These are phyloP conservation scores for Cnemophilus loriae DNA, from an alignment of 2,113 vertebrate species.

Conservation along the genomic window DNA sequence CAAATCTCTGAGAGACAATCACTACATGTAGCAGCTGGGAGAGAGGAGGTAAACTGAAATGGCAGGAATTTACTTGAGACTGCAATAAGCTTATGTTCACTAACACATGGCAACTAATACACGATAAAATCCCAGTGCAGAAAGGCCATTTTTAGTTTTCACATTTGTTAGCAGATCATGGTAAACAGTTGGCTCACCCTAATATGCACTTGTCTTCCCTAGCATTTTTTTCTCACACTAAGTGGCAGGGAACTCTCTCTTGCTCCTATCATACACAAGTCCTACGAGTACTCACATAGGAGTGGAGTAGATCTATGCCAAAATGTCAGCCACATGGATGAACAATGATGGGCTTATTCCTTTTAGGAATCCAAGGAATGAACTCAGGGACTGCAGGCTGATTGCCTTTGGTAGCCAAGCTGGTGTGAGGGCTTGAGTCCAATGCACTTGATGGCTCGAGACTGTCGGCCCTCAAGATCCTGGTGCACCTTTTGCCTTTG, in stretches of 20 bases:
- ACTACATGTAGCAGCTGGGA: slow-evolving; percentile 23
- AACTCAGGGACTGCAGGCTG: neutral
- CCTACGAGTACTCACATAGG: neutral
- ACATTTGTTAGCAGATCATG: slow-evolving; percentile 31
- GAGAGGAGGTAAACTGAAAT: slow-evolving; percentile 43
- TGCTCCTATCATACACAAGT: neutral
- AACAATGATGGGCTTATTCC: neutral
- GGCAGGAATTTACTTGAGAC: slow-evolving; percentile 39
- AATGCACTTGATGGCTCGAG: neutral
- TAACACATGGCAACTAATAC: slow-evolving; percentile 45
- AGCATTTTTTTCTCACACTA: neutral
- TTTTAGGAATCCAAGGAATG: neutral
- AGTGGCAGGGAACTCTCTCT: neutral
- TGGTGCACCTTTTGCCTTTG: neutral
- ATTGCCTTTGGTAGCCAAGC: neutral
- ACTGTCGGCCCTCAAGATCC: neutral
- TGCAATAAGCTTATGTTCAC: slow-evolving; percentile 31
- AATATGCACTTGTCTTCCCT: slow-evolving; percentile 4
- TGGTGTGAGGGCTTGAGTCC: neutral
- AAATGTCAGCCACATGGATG: neutral
- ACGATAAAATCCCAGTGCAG: slow-evolving; percentile 13
- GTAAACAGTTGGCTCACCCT: slow-evolving; percentile 45
- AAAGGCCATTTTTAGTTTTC: slow-evolving; percentile 52
- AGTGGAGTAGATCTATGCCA: neutral
- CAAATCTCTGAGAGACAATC: slow-evolving; percentile 9